Percentiles rank a stretch among this genome's conserved stretches.
Conservation (phyloP, 2,113 vertebrate species). For the human (Homo sapiens) region DNA sequence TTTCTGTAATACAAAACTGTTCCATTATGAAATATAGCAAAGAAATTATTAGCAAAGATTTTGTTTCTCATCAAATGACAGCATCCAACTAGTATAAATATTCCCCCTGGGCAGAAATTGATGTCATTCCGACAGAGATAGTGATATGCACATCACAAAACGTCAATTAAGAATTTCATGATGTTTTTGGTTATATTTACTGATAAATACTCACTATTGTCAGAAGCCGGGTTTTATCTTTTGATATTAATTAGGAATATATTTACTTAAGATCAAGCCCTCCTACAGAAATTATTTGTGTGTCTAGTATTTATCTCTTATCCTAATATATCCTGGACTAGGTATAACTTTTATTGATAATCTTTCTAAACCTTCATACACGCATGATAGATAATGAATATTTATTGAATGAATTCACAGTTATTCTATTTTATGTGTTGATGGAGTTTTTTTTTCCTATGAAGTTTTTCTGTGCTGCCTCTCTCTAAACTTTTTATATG, state of each 20-base stretch:
- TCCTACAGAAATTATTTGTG: background rate
- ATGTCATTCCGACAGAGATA: background rate
- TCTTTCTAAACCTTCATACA: background rate
- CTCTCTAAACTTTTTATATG: slow-evolving; percentile 7
- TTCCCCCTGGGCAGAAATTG: background rate
- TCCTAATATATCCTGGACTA: background rate
- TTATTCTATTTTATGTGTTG: slow-evolving; percentile 1
- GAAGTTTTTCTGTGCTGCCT: slow-evolving; percentile 4
- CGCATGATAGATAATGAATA: slow-evolving; percentile 11
- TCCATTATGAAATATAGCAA: slow-evolving; percentile 43
- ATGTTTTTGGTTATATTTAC: background rate
- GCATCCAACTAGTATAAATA: background rate
- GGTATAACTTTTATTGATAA: background rate
- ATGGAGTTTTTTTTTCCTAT: background rate
- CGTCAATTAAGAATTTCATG: background rate
- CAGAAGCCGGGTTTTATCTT: background rate
- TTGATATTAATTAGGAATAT: background rate
- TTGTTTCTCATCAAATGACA: slow-evolving; percentile 14
- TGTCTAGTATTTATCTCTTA: background rate
- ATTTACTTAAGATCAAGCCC: background rate
- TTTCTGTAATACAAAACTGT: slow-evolving; percentile 32
- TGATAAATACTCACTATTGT: background rate
- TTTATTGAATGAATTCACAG: background rate
- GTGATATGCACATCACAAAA: background rate
- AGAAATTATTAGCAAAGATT: slow-evolving; percentile 21